Conservation (phyloP, 1,140 invertebrate genomes). For the Tetranychus cinnabarinus region DNA sequence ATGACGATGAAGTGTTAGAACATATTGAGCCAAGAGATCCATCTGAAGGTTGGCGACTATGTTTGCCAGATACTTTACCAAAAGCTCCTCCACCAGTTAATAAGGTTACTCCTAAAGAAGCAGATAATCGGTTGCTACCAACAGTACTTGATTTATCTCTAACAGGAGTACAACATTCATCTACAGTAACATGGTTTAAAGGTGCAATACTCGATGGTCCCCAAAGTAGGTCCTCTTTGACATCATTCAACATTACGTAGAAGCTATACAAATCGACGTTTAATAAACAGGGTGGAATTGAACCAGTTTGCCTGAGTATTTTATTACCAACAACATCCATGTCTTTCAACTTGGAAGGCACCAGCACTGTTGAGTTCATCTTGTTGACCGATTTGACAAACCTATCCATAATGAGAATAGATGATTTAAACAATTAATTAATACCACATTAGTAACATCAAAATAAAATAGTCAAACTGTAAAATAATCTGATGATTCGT, state of each 20-base stretch:
- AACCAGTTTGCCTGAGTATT: not conserved
- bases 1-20: slow-evolving; percentile 1
- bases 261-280: slow-evolving; percentile 45
- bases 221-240: slow-evolving; percentile 62
- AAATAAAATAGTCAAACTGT: too few relatives aligned
- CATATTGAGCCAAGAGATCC: slow-evolving; percentile 14
- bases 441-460: too few relatives aligned
- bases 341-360: slow-evolving; percentile 63
- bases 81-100: not conserved
- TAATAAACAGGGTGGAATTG: not conserved
- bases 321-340: slow-evolving; percentile 18
- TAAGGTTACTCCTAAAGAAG: not conserved
- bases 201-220: slow-evolving; percentile 25
- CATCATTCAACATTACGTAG: slow-evolving; percentile 54
- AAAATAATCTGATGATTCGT: too few relatives aligned
- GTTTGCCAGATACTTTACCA: not conserved
- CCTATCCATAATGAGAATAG: slow-evolving; percentile 37
- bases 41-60: slow-evolving; percentile 7
- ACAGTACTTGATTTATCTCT: not conserved
- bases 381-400: slow-evolving; percentile 63
- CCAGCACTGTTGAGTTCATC: slow-evolving; percentile 71
- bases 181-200: not conserved
- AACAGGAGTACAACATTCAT: not conserved
- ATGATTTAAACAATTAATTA: too few relatives aligned
- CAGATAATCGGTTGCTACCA: not conserved